Evolutionary conservation across 2,888 invertebrate genomes (phyloP), one percentile per base, ranked within the genome.

Genomic region (Athalia rosae): DNA sequence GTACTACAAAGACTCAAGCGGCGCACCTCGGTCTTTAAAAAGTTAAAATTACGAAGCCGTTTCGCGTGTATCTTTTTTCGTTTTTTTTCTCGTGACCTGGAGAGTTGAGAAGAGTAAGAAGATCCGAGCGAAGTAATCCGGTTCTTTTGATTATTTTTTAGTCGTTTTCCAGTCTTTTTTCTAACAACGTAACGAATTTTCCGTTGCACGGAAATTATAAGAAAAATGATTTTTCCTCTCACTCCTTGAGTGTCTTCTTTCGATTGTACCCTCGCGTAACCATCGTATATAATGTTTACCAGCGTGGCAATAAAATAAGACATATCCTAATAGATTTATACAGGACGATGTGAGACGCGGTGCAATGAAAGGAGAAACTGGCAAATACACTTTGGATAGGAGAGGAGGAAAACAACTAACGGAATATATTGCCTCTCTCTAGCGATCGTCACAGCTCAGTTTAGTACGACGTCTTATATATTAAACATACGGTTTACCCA

Each of bases 251-350:
- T 28, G 28, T 28, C 2, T 2, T 28, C 1, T 2, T 28, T 2
- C 28, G 28, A 28, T 28, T n/a, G n/a, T 28, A 28, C 28, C 28
- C 28, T 28, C 28, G 28, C 47, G 47, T 47, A 15, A 47, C 45
- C 47, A 45, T 28, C 28, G 28, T 28, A 64, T 64, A 64, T 64
- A 64, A 64, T 64, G 64, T 64, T 64, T 64, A 64, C 64, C 64
- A 64, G 64, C 28, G 28, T 28, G 2, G 28, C 64, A 13, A 64
- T 64, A 64, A 64, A 64, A 64, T 64, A 64, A 64, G 64, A 64
- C 64, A 11, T n/a, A n/a, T 9, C 50, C 11, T 50, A 7, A 50
- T 7, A 7, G 3, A 7, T 50, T 50, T 7, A 50, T 50, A 50
- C 50, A 11, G 11, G 50, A 50, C 7, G 8, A 50, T 7, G 47